phyloP scores from a whole-genome alignment of 2,797 vertebrate genomes.

The Sebastes glaucus region DNA sequence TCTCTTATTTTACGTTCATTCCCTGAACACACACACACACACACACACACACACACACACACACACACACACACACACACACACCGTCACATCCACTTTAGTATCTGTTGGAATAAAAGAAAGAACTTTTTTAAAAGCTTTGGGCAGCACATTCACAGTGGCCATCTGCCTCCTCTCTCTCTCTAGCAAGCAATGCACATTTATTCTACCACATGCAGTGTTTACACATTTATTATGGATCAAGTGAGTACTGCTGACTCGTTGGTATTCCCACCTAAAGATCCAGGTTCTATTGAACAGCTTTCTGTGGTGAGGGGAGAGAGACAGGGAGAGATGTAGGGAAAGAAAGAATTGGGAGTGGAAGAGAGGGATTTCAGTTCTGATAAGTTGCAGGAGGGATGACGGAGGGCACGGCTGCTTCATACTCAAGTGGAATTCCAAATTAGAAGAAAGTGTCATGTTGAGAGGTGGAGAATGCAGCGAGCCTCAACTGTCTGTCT shows the following conservation, averaged over 20 bases:
- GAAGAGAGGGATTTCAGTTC: constrained; percentile 22
- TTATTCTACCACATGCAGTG: constrained; percentile 17
- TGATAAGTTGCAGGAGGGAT: constrained; percentile 13
- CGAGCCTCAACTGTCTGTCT: not conserved
- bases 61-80: no score
- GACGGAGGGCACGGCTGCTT: constrained; percentile 11
- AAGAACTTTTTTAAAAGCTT: constrained; percentile 18
- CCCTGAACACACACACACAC: not conserved
- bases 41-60: not conserved
- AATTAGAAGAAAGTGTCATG: constrained; percentile 23
- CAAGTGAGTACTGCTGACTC: constrained; percentile 30
- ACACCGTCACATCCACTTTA: not conserved
- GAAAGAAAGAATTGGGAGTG: not conserved
- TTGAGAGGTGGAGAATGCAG: not conserved
- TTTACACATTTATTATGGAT: constrained; percentile 57
- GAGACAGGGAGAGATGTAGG: not conserved
- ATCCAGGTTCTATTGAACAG: constrained; percentile 42
- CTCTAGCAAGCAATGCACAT: constrained; percentile 10
- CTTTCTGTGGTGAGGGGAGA: constrained; percentile 31
- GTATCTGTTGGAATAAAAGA: not conserved
- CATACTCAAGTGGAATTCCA: constrained; percentile 34
- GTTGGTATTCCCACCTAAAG: constrained; percentile 38
- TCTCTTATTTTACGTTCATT: not conserved
- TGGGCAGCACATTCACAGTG: constrained; percentile 22
- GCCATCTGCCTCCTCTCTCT: constrained; percentile 18